Percentiles rank a stretch among this genome's conserved stretches.
phyloP scores from a whole-genome alignment of 2,113 vertebrate species.

The Formicarius rufipectus region DNA sequence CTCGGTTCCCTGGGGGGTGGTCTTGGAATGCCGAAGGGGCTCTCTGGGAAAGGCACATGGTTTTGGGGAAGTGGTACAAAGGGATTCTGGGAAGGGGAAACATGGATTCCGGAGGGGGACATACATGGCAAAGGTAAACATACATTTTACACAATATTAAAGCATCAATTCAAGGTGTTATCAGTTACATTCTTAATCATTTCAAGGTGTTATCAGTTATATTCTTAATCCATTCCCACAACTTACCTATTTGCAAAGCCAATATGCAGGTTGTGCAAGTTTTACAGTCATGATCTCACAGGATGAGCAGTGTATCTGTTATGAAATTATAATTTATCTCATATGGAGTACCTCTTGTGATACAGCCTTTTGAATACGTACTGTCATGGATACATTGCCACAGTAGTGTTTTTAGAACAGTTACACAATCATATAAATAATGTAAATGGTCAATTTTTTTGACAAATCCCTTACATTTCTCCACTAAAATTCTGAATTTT shows the following conservation, averaged over 20 bases:
- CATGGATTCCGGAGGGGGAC: too few relatives aligned
- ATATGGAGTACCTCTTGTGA: background rate
- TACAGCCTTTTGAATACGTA: background rate
- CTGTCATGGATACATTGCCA: fast-evolving
- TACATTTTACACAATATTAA: too few relatives aligned
- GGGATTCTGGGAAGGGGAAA: too few relatives aligned
- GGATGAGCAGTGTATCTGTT: background rate
- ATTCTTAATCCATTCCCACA: too few relatives aligned
- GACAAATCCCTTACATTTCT: background rate
- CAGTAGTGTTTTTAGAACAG: background rate
- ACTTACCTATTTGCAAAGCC: background rate
- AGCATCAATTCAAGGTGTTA: too few relatives aligned
- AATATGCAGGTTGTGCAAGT: background rate
- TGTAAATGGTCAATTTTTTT: background rate
- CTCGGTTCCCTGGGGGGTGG: too few relatives aligned
- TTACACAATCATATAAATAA: background rate
- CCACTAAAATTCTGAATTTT: background rate
- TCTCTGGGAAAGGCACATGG: too few relatives aligned
- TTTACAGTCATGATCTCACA: background rate
- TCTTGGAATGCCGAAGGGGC: too few relatives aligned
- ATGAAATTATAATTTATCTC: background rate
- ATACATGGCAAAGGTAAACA: too few relatives aligned
- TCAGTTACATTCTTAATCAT: too few relatives aligned
- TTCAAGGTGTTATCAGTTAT: too few relatives aligned
- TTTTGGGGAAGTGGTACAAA: too few relatives aligned